These are phyloP conservation scores for Troglohyphantes excavatus DNA, from an alignment of 2,888 invertebrate species.

Conservation along the genomic window DNA sequence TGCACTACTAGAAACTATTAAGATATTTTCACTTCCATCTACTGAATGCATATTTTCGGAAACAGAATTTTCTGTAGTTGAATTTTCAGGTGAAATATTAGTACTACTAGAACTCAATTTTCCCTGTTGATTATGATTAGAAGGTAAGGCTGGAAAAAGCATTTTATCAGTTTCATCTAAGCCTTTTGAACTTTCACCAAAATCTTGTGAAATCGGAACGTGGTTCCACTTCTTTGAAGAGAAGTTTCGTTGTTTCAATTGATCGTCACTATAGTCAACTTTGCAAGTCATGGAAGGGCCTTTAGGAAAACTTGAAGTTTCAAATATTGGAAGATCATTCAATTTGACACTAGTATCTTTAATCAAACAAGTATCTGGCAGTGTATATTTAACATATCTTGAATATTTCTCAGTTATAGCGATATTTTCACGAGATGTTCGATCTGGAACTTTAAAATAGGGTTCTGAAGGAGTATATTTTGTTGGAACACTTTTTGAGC, in stretches of 20 bases:
- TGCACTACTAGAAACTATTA: constrained; percentile 10
- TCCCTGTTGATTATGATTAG: constrained; percentile 50
- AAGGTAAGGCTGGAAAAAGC: constrained; percentile 68
- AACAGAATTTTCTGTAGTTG: constrained; percentile 89
- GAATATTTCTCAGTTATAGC: constrained; percentile 40
- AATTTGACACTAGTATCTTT: constrained; percentile 33
- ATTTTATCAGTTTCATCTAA: constrained; percentile 58
- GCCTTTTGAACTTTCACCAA: constrained; percentile 31
- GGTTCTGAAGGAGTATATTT: constrained; percentile 22
- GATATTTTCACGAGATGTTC: constrained; percentile 25
- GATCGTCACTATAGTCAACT: constrained; percentile 57
- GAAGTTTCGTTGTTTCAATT: constrained; percentile 51
- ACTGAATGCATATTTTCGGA: constrained; percentile 92
- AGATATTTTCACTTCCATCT: constrained; percentile 84
- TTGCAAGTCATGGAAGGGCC: constrained; percentile 24
- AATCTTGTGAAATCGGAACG: constrained; percentile 7
- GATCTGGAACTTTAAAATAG: constrained; percentile 30
- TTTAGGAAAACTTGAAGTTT: constrained; percentile 42
- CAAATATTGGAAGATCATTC: constrained; percentile 58
- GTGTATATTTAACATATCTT: constrained; percentile 37
- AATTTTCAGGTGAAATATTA: constrained; percentile 90
- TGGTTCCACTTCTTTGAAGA: constrained; percentile 48
- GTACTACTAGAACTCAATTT: constrained; percentile 82
- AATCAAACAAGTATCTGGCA: constrained; percentile 14
- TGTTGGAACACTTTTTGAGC: constrained; percentile 43